Evolutionary conservation across 2,797 vertebrate species (phyloP).

Genomic region (Labeo calbasu): DNA sequence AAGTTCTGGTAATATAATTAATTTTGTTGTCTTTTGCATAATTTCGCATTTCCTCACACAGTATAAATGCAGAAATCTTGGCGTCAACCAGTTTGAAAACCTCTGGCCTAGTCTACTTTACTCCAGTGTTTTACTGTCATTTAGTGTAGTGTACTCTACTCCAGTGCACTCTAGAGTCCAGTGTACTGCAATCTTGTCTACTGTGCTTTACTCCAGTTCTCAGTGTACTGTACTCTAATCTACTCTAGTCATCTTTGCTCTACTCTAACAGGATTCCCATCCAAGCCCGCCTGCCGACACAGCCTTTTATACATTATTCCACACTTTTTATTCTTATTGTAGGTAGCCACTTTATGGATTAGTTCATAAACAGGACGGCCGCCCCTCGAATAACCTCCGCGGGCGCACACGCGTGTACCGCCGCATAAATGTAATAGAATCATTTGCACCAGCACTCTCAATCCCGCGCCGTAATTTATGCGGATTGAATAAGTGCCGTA

Average conservation of each 20-base stretch:
- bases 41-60: background rate
- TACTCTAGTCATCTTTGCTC: background rate
- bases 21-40: background rate
- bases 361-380: conserved; percentile 58
- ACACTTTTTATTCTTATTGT: conserved; percentile 42
- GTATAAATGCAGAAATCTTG: background rate
- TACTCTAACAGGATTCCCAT: background rate
- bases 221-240: background rate
- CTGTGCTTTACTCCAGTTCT: background rate
- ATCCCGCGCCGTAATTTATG: conserved; percentile 83
- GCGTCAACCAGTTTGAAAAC: background rate
- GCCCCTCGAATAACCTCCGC: conserved; percentile 73
- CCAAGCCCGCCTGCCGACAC: conserved; percentile 3
- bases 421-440: conserved; percentile 85
- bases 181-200: background rate
- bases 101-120: background rate
- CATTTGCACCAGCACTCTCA: conserved; percentile 83
- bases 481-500: conserved; percentile 85
- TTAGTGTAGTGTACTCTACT: background rate
- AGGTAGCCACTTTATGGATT: conserved; percentile 61
- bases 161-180: background rate
- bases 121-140: background rate
- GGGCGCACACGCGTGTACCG: conserved; percentile 75
- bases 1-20: background rate
- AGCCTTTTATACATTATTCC: conserved; percentile 42